Evolutionary conservation across 2,888 invertebrate genomes (phyloP), one percentile per base, ranked within the genome.

Genomic region (Hypena proboscidalis): DNA sequence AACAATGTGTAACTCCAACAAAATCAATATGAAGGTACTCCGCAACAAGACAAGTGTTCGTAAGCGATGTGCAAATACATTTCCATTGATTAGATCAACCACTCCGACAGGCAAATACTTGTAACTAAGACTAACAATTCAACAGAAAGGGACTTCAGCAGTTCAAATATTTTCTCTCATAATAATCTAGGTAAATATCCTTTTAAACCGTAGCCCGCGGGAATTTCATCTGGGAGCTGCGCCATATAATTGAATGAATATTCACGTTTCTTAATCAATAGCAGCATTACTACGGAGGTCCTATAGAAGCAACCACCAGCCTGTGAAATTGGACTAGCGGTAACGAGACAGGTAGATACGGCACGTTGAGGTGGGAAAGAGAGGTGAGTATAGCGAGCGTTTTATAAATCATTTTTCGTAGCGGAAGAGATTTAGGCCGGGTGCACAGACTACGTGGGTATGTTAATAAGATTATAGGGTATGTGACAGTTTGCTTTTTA

Each of bases 221-320:
- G 70, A 58, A 67, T 80, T 81, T 81, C 80, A 79, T 79, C 78
- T 79, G 76, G 74, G 74, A 85, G 76, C 81, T 79, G 66, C 77
- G 73, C 64, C 80, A 82, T 83, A 80, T 88, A 89, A 90, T 89
- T 89, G 88, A 85, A 88, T 90, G 89, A 88, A 89, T 89, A 90
- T 89, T 89, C 89, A 88, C 80, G 77, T 80, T 78, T 85, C 88
- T 88, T 90, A 89, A 90, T 90, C 89, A 90, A 90, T 90, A 85
- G 82, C 74, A 75, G 84, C 77, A 87, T 88, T 89, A 88, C 84
- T 70, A 63, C 61, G 70, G 72, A 77, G 77, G 79, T 80, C 77
- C 81, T 82, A 78, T 76, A 74, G 82, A 81, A 76, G 81, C 79
- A 81, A 66, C 73, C 85, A 88, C 70, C 85, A 79, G 86, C 78